Evolutionary conservation across 2,797 vertebrate genomes (phyloP), one percentile per base, ranked within the genome.

Genomic region (Threskiornis aethiopicus): DNA sequence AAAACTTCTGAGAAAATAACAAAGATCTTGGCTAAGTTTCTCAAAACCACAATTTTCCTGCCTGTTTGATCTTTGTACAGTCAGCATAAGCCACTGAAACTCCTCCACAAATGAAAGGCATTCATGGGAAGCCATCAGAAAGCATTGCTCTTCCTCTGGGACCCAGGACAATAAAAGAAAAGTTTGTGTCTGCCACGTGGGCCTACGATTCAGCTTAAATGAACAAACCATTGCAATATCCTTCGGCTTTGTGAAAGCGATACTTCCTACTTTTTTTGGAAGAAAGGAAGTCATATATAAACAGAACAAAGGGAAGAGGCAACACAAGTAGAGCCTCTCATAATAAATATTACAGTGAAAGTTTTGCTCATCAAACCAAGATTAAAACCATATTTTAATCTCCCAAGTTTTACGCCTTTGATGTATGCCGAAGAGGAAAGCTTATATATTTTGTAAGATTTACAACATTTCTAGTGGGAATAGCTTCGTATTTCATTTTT

Each of bases 361-460:
- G 97, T 97, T 97, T 94, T 97, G 97, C 97, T 98, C 98, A 98
- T 98, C 98, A 97, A 97, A 97, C 96, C 80, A 94, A 97, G 97
- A 98, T 98, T 98, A 97, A 97, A 98, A 98, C 97, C 96, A 98
- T 97, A 97, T 97, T 98, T 97, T 97, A 97, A 97, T 97, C 97
- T 97, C 97, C 81, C 51, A 93, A 98, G 96, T 97, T 96, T 87
- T 95, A 55, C 51, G 62, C 77, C 96, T 98, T 98, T 98, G 98
- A 98, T 98, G 97, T 97, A 96, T 61, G 95, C 95, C 69, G 46
- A 95, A 97, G 95, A 94, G 96, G 96, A 98, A 97, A 97, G 95
- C 70, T 94, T 97, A 97, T 93, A 94, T 37, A 95, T 95, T 90
- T 91, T 97, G 96, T 92, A 94, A 97, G 97, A 97, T 97, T 97